These are phyloP conservation scores for Sphaerophoria rueppellii DNA, from an alignment of 2,888 invertebrate genomes.

Conservation along the genomic window DNA sequence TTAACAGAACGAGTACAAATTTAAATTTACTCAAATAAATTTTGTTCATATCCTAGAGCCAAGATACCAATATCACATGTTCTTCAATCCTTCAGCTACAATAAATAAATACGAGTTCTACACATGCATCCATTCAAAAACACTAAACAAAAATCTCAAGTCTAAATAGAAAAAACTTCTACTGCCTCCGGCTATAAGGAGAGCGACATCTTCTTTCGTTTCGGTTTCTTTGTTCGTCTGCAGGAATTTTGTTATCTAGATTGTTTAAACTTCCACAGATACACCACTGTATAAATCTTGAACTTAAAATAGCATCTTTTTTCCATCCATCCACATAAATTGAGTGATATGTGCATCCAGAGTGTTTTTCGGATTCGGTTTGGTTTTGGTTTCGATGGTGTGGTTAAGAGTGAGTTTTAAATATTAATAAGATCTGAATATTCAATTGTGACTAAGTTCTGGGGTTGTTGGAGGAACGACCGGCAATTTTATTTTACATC, in stretches of 20 bases:
- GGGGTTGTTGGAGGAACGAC: constrained; percentile 14
- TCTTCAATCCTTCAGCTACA: constrained; percentile 14
- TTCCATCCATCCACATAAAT: constrained; percentile 62
- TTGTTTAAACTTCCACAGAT: constrained; percentile 3
- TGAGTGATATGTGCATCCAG: constrained; percentile 26
- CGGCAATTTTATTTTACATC: constrained; percentile 45
- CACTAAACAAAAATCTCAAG: too few species aligned
- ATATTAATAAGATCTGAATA: constrained; percentile 69
- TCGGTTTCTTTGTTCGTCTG: background rate
- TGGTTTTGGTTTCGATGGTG: background rate
- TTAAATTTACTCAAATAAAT: constrained; percentile 51
- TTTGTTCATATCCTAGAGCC: constrained; percentile 41
- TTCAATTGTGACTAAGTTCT: constrained; percentile 67
- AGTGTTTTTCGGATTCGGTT: constrained; percentile 23
- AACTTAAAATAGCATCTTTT: constrained; percentile 61
- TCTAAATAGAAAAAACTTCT: constrained; percentile 57
- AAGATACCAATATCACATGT: background rate
- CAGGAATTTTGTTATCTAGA: background rate
- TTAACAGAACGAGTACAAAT: constrained; percentile 34
- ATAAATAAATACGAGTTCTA: background rate
- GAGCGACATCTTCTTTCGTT: constrained; percentile 34
- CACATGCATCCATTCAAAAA: background rate
- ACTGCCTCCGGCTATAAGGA: constrained; percentile 41
- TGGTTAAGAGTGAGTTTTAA: constrained; percentile 59
- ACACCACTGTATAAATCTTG: constrained; percentile 30